These are phyloP conservation scores for Caerostris extrusa DNA, from an alignment of 1,140 invertebrate genomes.

Conservation along the genomic window DNA sequence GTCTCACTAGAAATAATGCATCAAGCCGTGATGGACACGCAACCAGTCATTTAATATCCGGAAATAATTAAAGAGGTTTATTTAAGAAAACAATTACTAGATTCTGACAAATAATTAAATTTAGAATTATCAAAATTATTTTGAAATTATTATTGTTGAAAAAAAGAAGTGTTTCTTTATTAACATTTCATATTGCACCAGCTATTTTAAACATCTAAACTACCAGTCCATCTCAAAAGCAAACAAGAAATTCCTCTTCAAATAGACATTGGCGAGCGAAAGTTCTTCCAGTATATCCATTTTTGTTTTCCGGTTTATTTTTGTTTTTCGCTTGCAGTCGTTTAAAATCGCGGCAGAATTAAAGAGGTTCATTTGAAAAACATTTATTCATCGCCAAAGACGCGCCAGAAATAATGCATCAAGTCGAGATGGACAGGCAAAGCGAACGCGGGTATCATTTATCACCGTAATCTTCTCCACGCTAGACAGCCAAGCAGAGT, in stretches of 20 bases:
- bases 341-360: slow-evolving; percentile 18
- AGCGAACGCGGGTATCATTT: slow-evolving; percentile 15
- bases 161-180: no score
- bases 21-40: background rate
- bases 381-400: slow-evolving; percentile 73
- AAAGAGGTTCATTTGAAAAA: slow-evolving; percentile 59
- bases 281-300: background rate
- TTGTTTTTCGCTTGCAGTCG: background rate
- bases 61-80: no score
- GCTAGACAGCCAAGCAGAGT: slow-evolving; percentile 49
- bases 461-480: slow-evolving; percentile 57
- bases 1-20: slow-evolving; percentile 66
- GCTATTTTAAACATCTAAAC: background rate
- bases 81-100: no score
- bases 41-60: no score
- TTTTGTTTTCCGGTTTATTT: background rate
- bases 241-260: no score
- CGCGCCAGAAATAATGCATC: slow-evolving; percentile 68
- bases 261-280: background rate
- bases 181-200: background rate
- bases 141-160: no score
- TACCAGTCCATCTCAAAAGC: no score
- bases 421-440: background rate
- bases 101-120: no score
- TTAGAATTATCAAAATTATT: no score